Evolutionary conservation across 2,888 invertebrate species (phyloP).

Genomic region (Archaeoteleia sp.): DNA sequence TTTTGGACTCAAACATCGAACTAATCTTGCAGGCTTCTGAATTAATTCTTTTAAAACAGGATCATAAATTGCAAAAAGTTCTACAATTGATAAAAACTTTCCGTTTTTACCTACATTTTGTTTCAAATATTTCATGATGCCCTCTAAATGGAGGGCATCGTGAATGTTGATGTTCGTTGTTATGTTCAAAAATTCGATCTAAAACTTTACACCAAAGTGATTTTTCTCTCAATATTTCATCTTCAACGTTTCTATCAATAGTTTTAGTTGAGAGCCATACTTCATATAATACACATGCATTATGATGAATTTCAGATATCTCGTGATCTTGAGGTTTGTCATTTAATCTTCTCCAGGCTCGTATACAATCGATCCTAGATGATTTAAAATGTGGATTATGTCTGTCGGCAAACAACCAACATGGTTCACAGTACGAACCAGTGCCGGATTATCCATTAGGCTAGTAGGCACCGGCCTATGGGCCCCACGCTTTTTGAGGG

Average conservation of each 20-base stretch:
- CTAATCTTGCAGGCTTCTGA: slow-evolving; percentile 30
- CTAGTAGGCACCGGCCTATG: too few species aligned
- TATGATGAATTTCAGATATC: slow-evolving; percentile 23
- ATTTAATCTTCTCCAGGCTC: slow-evolving; percentile 35
- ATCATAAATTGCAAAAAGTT: slow-evolving; percentile 52
- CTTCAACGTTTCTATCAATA: slow-evolving; percentile 39
- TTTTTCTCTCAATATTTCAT: slow-evolving; percentile 35
- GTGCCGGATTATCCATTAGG: too few species aligned
- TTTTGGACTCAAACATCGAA: slow-evolving; percentile 52
- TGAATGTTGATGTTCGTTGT: slow-evolving; percentile 46
- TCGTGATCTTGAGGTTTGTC: slow-evolving; percentile 47
- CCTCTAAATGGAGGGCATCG: slow-evolving; percentile 51
- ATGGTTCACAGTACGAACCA: slow-evolving; percentile 50
- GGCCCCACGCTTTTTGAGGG: too few species aligned
- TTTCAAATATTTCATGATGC: slow-evolving; percentile 29
- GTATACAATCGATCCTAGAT: slow-evolving; percentile 33
- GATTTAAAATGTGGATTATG: slow-evolving; percentile 28
- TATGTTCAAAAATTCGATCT: slow-evolving; percentile 45
- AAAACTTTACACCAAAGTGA: slow-evolving; percentile 50
- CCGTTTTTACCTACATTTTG: slow-evolving; percentile 35
- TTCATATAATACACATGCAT: slow-evolving; percentile 20
- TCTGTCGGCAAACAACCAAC: slow-evolving; percentile 51
- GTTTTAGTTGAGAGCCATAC: slow-evolving; percentile 36
- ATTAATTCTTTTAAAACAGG: slow-evolving; percentile 43
- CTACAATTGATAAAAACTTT: slow-evolving; percentile 54